Conservation (phyloP, 2,113 vertebrate species). For the Phoenicopterus ruber region DNA sequence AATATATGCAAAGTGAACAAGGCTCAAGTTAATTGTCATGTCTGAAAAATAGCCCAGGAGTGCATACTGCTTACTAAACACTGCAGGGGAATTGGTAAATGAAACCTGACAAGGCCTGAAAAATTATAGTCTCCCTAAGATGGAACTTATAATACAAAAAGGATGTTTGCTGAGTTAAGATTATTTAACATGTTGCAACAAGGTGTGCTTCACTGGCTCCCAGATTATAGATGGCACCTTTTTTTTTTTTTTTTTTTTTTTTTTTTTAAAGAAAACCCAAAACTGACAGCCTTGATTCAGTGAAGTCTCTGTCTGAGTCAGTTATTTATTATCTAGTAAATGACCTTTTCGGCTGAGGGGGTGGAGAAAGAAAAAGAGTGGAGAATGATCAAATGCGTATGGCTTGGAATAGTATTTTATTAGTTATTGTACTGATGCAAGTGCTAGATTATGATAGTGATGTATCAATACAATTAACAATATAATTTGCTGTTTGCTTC, state of each 20-base stretch:
- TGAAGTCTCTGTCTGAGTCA: background rate
- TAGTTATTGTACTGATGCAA: background rate
- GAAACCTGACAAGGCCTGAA: conserved; percentile 13
- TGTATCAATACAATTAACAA: background rate
- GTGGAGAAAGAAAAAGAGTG: background rate
- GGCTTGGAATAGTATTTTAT: background rate
- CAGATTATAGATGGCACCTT: background rate
- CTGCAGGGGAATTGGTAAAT: background rate
- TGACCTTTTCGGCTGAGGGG: background rate
- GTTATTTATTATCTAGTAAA: background rate
- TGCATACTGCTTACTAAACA: background rate
- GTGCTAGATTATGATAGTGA: background rate
- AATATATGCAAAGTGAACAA: background rate
- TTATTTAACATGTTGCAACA: background rate
- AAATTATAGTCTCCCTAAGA: background rate
- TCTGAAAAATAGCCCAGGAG: background rate
- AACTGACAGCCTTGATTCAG: background rate
- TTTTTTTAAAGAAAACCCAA: background rate
- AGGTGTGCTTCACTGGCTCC: background rate
- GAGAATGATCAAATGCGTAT: background rate
- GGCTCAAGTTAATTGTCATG: conserved; percentile 2
- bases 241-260: background rate
- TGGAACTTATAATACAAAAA: background rate
- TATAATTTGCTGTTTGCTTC: background rate
- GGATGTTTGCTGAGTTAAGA: background rate